Evolutionary conservation across 2,113 vertebrate species (phyloP).

Genomic region (Triplophysa siluroides): DNA sequence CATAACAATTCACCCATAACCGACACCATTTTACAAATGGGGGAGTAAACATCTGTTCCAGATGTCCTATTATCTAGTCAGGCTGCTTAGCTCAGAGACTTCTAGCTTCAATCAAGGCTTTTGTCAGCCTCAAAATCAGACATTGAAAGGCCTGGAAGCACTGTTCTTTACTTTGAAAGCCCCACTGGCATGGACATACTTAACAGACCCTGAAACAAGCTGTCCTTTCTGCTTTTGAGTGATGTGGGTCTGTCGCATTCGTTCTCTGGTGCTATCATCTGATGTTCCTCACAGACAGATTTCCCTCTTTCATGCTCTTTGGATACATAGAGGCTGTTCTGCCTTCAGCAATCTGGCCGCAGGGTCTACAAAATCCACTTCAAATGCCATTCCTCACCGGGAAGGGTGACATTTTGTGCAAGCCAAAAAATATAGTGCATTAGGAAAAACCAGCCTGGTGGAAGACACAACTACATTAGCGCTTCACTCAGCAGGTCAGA

Average conservation of each 20-base stretch:
- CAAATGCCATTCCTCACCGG: conserved; percentile 76
- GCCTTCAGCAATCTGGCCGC: conserved; percentile 58
- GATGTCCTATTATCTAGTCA: conserved; percentile 57
- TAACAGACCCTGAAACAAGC: conserved; percentile 55
- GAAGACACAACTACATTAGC: conserved; percentile 61
- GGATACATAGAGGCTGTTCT: conserved; percentile 54
- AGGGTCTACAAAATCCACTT: conserved; percentile 61
- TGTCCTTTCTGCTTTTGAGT: conserved; percentile 57
- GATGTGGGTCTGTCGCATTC: conserved; percentile 50
- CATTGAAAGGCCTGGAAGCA: conserved; percentile 51
- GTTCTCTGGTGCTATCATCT: conserved; percentile 50
- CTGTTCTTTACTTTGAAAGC: conserved; percentile 50
- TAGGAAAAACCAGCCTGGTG: conserved; percentile 64
- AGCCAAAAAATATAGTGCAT: conserved; percentile 66
- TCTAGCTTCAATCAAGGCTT: conserved; percentile 54
- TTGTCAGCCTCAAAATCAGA: conserved; percentile 55
- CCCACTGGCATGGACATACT: conserved; percentile 56
- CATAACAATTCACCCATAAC: conserved; percentile 61
- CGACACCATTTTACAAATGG: conserved; percentile 58
- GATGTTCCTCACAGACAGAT: conserved; percentile 53
- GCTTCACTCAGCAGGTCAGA: conserved; percentile 62
- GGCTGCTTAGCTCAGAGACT: conserved; percentile 48
- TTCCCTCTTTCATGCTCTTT: conserved; percentile 48
- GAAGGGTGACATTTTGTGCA: conserved; percentile 74
- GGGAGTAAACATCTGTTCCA: conserved; percentile 62